Conservation (phyloP, 2,797 vertebrate species). For the Amblyraja radiata region DNA sequence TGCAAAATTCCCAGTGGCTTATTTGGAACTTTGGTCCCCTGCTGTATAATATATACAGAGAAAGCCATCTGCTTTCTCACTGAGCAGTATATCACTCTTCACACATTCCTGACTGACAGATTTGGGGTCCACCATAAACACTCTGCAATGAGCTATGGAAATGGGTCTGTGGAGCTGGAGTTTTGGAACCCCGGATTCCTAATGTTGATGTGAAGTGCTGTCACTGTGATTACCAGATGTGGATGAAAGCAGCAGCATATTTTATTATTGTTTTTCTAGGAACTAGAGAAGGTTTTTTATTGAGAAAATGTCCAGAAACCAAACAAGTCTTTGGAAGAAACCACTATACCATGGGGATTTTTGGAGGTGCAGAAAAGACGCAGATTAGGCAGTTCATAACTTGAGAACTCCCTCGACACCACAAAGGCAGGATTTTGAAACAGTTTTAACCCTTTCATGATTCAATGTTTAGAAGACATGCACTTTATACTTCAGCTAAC, state of each 20-base stretch:
- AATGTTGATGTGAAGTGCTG: conserved; percentile 54
- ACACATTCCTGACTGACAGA: conserved; percentile 55
- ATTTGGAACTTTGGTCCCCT: conserved; percentile 51
- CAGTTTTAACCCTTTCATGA: not conserved
- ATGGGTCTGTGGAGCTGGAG: conserved; percentile 51
- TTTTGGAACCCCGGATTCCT: conserved; percentile 64
- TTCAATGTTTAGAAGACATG: not conserved
- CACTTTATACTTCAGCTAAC: not conserved
- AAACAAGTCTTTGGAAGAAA: not conserved
- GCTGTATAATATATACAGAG: conserved; percentile 50
- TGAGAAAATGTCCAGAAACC: conserved; percentile 45
- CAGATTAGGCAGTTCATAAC: conserved; percentile 8
- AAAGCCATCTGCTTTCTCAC: conserved; percentile 58
- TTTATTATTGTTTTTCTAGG: conserved; percentile 73
- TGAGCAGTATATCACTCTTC: conserved; percentile 52
- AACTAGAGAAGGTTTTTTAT: conserved; percentile 65
- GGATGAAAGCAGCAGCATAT: conserved; percentile 70
- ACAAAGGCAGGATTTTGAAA: not conserved
- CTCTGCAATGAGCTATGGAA: conserved; percentile 47
- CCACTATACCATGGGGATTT: not conserved
- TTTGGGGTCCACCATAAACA: conserved; percentile 58
- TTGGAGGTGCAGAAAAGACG: conserved; percentile 15
- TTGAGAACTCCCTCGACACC: not conserved
- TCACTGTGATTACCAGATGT: conserved; percentile 67
- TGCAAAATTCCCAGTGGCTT: conserved; percentile 39